Percentiles rank a stretch among this genome's conserved stretches.
These are phyloP conservation scores for Leucophenga varia DNA, from an alignment of 1,140 invertebrate genomes.

Conservation along the genomic window DNA sequence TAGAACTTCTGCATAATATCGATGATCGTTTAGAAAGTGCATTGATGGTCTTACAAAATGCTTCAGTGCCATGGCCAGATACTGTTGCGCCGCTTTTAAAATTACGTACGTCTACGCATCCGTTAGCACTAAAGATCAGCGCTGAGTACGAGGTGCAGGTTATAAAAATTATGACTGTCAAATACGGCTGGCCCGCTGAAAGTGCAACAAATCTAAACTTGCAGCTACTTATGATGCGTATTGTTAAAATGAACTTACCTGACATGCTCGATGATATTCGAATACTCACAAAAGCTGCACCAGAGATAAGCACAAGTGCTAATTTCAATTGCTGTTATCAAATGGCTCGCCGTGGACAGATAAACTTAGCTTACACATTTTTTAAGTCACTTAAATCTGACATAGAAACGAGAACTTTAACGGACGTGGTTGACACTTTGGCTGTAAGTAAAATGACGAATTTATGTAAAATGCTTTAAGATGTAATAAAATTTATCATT, in stretches of 20 bases:
- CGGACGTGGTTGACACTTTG: conserved; percentile 33
- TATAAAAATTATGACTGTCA: conserved; percentile 53
- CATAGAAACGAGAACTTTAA: conserved; percentile 18
- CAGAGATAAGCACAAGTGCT: conserved; percentile 29
- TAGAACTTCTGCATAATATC: conserved; percentile 47
- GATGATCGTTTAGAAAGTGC: conserved; percentile 47
- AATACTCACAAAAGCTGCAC: conserved; percentile 37
- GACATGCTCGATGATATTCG: conserved; percentile 50
- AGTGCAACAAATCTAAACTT: conserved; percentile 36
- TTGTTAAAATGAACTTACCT: conserved; percentile 43
- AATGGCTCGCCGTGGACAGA: conserved; percentile 38
- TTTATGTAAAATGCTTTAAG: too few relatives aligned
- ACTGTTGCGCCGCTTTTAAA: conserved; percentile 33
- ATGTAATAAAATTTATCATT: too few relatives aligned
- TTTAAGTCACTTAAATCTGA: conserved; percentile 30
- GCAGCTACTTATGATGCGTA: conserved; percentile 43
- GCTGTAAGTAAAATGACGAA: conserved; percentile 18
- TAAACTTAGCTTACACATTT: conserved; percentile 40
- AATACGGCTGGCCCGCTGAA: conserved; percentile 51
- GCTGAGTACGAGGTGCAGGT: conserved; percentile 49
- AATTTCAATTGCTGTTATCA: conserved; percentile 50
- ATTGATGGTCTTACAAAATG: conserved; percentile 37
- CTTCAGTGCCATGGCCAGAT: conserved; percentile 49
- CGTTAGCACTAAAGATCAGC: conserved; percentile 43
- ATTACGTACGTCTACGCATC: conserved; percentile 45